Base-by-base conservation (phyloP, 2,888 invertebrate species). In the Tinea pellionella region DNA sequence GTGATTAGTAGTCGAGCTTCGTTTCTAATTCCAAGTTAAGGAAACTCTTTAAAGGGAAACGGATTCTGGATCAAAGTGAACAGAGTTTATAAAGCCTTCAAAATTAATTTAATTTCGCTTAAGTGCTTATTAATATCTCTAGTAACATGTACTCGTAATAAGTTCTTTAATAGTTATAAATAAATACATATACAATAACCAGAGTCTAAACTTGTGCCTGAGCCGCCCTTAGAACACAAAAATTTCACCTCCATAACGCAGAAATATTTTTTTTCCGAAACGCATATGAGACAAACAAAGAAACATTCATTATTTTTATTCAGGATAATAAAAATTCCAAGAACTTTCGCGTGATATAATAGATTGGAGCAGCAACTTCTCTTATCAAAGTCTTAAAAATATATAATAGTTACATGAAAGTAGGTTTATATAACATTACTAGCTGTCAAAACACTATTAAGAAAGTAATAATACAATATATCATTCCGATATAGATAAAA, bases 31-130 rank as follows among this genome's bases (percentile, higher is more conserved):
- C 59, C 16, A 32, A 59, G 59, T 61, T 43, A 47, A 56, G 61
- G 61, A 43, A 57, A 59, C 18, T 61, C 37, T 37, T 47, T 41
- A 59, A 61, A 51, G 43, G 42, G 59, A 61, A 47, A 62, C 63
- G 61, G 61, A 63, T 63, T 64, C 19, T 53, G 61, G 63, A 68
- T 66, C 63, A 62, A 63, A 62, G 63, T 19, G 61, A 63, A 59
- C 59, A 55, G 60, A 63, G 63, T 64, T 65, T 65, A 64, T 66
- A 68, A 66, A 65, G 43, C 24, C 66, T 63, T 64, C 63, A 61
- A 65, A 64, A 61, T 68, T 68, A 71, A 72, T 70, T 68, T 69
- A 61, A 59, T 37, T 55, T 13, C 2, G 29, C 16, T 11, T 13
- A 29, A 51, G 51, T 61, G n/a, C 42, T 41, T 59, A 43, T n/a